A percentile compares a stretch with the other conserved stretches of the same genome.
phyloP scores from a whole-genome alignment of 1,140 invertebrate genomes.

The Polypedilum vanderplanki region DNA sequence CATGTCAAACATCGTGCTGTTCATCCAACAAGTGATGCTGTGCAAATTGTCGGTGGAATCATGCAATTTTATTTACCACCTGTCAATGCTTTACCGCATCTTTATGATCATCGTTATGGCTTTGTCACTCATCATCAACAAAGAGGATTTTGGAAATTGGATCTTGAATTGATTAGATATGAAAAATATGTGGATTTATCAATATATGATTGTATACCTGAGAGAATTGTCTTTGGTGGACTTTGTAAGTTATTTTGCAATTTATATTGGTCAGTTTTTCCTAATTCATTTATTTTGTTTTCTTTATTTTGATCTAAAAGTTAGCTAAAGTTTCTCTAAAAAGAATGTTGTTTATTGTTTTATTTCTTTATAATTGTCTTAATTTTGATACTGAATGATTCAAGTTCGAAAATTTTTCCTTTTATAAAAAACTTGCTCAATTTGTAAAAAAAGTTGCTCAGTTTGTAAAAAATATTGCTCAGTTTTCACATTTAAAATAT shows the following conservation, averaged over 20 bases:
- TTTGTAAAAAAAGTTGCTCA: neutral
- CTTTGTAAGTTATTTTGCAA: constrained; percentile 55
- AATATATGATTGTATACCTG: constrained; percentile 68
- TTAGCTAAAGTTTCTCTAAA: too few species aligned
- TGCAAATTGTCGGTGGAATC: constrained; percentile 58
- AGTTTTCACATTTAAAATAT: neutral
- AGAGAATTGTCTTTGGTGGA: constrained; percentile 62
- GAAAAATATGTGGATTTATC: constrained; percentile 66
- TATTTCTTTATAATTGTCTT: too few species aligned
- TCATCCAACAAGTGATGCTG: constrained; percentile 71
- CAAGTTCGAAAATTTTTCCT: neutral
- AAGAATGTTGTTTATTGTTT: too few species aligned
- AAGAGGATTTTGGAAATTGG: constrained; percentile 67
- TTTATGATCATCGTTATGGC: constrained; percentile 61
- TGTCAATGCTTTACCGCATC: neutral
- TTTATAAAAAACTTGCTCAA: neutral
- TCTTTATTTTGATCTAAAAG: too few species aligned
- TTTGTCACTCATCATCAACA: constrained; percentile 72
- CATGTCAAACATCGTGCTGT: constrained; percentile 65
- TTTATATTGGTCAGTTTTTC: neutral
- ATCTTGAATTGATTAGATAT: constrained; percentile 68
- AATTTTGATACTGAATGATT: too few species aligned
- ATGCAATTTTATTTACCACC: constrained; percentile 7
- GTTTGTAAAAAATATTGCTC: neutral
- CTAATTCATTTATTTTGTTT: neutral